A percentile compares a stretch with the other conserved stretches of the same genome.
Conservation (phyloP, 2,888 invertebrate species). For the Himalopsyche japonica region DNA sequence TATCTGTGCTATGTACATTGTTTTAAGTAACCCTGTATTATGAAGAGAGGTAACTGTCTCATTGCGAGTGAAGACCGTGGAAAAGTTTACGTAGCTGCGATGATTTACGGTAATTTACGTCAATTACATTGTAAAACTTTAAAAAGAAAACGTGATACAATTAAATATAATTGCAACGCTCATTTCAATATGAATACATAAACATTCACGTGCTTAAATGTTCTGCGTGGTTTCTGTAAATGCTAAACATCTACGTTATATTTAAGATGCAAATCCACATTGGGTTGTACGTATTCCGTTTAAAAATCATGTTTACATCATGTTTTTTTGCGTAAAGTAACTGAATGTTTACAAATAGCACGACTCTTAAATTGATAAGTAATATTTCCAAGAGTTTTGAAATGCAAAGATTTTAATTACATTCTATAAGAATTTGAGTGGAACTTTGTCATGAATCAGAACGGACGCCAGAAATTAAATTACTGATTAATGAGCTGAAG, state of each 20-base stretch:
- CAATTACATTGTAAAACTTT: background rate
- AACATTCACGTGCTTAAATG: background rate
- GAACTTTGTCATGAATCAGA: no score
- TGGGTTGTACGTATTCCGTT: background rate
- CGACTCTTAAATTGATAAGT: no score
- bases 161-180: background rate
- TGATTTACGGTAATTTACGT: background rate
- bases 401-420: no score
- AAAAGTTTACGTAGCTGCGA: background rate
- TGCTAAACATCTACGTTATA: background rate
- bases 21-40: background rate
- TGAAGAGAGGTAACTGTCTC: background rate
- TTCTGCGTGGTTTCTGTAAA: background rate
- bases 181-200: background rate
- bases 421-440: no score
- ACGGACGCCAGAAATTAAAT: no score
- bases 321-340: background rate
- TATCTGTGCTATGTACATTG: background rate
- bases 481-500: no score
- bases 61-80: background rate
- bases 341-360: background rate
- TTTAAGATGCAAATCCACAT: background rate
- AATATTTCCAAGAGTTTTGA: no score
- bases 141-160: background rate
- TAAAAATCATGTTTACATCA: background rate